Evolutionary conservation across 2,113 vertebrate species (phyloP).

Genomic region (Rhinolophus ferrumequinum): DNA sequence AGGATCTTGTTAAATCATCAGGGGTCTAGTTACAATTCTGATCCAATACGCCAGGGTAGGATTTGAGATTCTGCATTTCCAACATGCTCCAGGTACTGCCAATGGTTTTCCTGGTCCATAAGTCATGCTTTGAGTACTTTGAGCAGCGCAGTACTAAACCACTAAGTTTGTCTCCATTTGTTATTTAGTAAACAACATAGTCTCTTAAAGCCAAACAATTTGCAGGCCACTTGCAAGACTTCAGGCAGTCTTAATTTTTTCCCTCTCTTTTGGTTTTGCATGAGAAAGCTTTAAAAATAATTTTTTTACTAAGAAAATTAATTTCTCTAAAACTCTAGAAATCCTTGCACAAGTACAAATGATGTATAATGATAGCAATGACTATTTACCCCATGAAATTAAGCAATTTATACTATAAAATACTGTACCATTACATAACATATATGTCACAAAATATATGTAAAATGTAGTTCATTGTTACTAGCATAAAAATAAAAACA

Average conservation of each 20-base stretch:
- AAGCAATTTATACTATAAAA: not conserved
- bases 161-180: not conserved
- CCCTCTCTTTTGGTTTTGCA: not conserved
- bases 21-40: not conserved
- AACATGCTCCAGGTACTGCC: not conserved
- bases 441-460: not conserved
- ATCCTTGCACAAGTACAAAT: not conserved
- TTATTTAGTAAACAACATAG: not conserved
- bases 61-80: not conserved
- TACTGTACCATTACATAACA: not conserved
- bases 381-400: not conserved
- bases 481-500: not conserved
- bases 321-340: not conserved
- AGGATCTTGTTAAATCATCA: not conserved
- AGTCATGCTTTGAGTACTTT: not conserved
- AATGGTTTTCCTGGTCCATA: not conserved
- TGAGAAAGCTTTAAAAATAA: not conserved
- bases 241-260: not conserved
- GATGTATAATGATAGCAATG: not conserved
- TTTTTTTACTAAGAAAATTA: constrained; percentile 1
- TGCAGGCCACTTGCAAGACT: not conserved
- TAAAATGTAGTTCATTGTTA: not conserved
- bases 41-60: not conserved
- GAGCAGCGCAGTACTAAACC: not conserved
- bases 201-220: not conserved